Evolutionary conservation across 2,888 invertebrate species (phyloP).

Genomic region (Melipona beecheii): DNA sequence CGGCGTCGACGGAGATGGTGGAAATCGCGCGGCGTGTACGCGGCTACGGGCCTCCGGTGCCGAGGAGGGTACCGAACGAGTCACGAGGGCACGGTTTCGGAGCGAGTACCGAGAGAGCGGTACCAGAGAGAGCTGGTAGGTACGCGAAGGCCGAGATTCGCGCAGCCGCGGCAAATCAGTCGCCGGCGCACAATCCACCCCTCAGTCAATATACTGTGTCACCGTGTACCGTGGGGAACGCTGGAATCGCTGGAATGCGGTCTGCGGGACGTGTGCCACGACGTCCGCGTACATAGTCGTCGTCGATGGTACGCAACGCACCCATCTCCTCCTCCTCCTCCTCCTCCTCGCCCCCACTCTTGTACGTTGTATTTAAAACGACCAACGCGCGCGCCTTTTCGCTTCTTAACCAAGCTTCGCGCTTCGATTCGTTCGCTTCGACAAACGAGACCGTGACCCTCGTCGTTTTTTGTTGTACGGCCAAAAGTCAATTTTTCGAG

Average conservation of each 20-base stretch:
- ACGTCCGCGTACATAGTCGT: conserved; percentile 24
- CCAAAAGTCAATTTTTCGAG: too few species aligned
- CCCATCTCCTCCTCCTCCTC: background rate
- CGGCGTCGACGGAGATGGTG: conserved; percentile 55
- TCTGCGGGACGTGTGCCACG: conserved; percentile 29
- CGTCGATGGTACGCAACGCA: background rate
- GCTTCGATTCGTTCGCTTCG: background rate
- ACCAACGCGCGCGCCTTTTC: background rate
- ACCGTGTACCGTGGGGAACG: conserved; percentile 66
- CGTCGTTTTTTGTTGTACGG: background rate
- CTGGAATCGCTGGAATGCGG: conserved; percentile 63
- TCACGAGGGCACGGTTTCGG: conserved; percentile 53
- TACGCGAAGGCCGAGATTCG: conserved; percentile 82
- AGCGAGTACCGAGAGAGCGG: conserved; percentile 29
- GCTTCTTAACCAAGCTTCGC: background rate
- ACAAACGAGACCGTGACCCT: background rate
- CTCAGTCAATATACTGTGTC: conserved; percentile 82
- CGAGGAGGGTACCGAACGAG: conserved; percentile 43
- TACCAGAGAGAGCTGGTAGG: conserved; percentile 53
- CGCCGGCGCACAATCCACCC: conserved; percentile 82
- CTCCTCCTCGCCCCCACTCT: background rate
- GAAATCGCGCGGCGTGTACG: conserved; percentile 55
- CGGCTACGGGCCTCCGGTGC: conserved; percentile 12
- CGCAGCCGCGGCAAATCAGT: conserved; percentile 85
- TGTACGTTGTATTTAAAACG: background rate